A percentile compares a stretch with the other conserved stretches of the same genome.
Conservation (phyloP, 2,797 vertebrate species). For the Siniperca undulata region DNA sequence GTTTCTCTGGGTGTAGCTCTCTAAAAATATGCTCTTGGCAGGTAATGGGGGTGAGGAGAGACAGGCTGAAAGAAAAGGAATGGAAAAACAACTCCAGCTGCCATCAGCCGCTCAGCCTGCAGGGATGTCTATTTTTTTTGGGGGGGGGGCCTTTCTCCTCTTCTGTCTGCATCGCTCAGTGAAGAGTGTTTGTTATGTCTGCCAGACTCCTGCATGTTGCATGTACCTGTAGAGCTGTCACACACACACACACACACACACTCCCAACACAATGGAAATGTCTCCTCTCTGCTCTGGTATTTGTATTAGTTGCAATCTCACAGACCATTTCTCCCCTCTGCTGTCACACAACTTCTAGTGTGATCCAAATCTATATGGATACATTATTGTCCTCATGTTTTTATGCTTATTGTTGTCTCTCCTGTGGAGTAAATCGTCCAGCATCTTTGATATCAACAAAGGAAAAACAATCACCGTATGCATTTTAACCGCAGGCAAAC, state of each 20-base stretch:
- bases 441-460: not conserved
- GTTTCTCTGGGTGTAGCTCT: slow-evolving; percentile 13
- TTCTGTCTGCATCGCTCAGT: slow-evolving; percentile 35
- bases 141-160: not conserved
- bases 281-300: slow-evolving; percentile 26
- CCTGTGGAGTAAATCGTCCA: not conserved
- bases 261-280: slow-evolving; percentile 4
- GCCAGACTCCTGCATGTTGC: slow-evolving; percentile 56
- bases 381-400: not conserved
- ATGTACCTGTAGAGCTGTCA: slow-evolving; percentile 51
- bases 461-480: not conserved
- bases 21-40: slow-evolving; percentile 53
- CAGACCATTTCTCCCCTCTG: not conserved
- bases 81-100: slow-evolving; percentile 65
- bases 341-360: slow-evolving; percentile 2
- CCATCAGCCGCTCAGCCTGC: slow-evolving; percentile 51
- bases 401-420: not conserved
- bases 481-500: slow-evolving; percentile 7
- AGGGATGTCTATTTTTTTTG: slow-evolving; percentile 15
- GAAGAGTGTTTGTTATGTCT: slow-evolving; percentile 47
- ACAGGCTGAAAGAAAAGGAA: slow-evolving; percentile 32
- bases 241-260: slow-evolving; percentile 24
- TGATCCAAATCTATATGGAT: slow-evolving; percentile 17
- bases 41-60: slow-evolving; percentile 49
- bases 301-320: slow-evolving; percentile 24